A percentile compares a stretch with the other conserved stretches of the same genome.
Evolutionary conservation across 2,113 vertebrate species (phyloP).

Genomic region (Boulengeromyrus knoepffleri): DNA sequence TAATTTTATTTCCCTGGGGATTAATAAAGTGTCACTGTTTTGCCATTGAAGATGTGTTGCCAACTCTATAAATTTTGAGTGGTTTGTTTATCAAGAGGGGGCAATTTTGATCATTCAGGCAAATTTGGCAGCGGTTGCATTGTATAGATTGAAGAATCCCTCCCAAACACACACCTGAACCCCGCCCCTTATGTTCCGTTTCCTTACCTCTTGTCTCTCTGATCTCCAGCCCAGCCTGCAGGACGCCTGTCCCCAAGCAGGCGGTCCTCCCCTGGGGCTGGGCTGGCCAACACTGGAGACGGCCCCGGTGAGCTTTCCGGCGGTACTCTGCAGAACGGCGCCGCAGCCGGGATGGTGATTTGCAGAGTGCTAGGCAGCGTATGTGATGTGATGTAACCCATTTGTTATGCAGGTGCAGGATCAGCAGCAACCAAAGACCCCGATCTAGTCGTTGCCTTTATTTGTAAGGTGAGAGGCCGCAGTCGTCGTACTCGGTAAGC

Average conservation of each 20-base stretch:
- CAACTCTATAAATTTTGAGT: neutral
- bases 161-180: neutral
- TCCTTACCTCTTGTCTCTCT: neutral
- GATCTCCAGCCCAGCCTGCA: conserved; percentile 30
- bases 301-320: conserved; percentile 29
- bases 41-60: neutral
- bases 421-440: conserved; percentile 41
- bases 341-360: neutral
- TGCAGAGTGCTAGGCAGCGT: neutral
- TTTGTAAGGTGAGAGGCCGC: conserved; percentile 73
- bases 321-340: neutral
- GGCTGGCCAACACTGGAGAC: neutral
- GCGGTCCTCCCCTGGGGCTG: conserved; percentile 7
- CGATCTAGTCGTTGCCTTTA: conserved; percentile 74
- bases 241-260: neutral
- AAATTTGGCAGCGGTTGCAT: neutral
- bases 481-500: accelerated
- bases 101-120: neutral
- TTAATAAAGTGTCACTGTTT: neutral
- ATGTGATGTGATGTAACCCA: neutral
- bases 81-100: neutral
- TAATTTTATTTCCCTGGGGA: neutral
- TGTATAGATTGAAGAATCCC: neutral
- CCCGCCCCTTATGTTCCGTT: neutral
- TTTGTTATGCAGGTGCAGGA: conserved; percentile 27